Base-by-base conservation (phyloP, 1,140 invertebrate species). In the Adoxophyes honmai region DNA sequence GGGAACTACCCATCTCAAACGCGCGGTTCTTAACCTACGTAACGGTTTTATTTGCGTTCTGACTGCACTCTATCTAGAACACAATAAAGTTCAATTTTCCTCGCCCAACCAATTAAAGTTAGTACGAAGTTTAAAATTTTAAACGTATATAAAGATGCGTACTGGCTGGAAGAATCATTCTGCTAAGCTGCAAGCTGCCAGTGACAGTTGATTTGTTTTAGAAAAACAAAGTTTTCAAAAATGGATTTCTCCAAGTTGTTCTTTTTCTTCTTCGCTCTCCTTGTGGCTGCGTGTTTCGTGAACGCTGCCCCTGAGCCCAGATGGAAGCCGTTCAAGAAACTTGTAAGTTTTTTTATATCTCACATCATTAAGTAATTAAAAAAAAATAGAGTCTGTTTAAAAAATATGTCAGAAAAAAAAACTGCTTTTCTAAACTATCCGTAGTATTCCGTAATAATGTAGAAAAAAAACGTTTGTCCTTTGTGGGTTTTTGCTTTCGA, bases 211-310 rank as follows among this genome's bases (percentile, higher is more conserved):
- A 9, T 6, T 28, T 28, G 2, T 28, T 28, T 28, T 28, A 28
- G 6, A 33, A 38, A 13, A 37, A 42, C 35, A 7, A 36, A 18
- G 37, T 5, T 42, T 8, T 21, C 18, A 18, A 68, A 57, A 60
- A 81, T 81, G 78, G 74, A 78, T 56, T 78, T 81, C 57, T 51
- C 67, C 0, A 73, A 68, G 44, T 56, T 81, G 33, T 70, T 81
- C 8, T 73, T 76, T 28, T 72, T 77, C 38, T 48, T 76, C 5
- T 68, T 81, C 62, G 74, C 72, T 10, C 69, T 64, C 37, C 55
- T 76, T 10, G 36, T 78, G 15, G 74, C 68, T n/a, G 18, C 74
- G 3, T 65, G 42, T 1, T 34, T 62, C 0, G 73, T 74, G 5
- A 60, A 66, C 1, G 73, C 60, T 2, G 59, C 64, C 9, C 63